These are phyloP conservation scores for Perca schrenkii DNA, from an alignment of 2,113 vertebrate species.

Conservation along the genomic window DNA sequence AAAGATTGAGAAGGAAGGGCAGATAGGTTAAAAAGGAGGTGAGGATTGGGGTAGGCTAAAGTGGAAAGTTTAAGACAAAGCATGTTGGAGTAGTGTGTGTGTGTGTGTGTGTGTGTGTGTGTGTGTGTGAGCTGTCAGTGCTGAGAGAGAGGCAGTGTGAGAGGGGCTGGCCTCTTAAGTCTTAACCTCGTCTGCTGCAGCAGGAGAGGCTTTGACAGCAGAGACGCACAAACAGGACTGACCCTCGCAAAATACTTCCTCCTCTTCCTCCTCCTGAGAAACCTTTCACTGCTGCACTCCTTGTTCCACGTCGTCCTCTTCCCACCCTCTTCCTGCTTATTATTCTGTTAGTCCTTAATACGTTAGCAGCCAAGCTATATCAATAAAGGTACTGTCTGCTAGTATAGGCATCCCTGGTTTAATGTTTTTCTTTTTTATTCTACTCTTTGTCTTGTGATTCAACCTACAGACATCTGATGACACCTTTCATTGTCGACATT, in stretches of 20 bases:
- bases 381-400: neutral
- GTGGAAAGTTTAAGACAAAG: constrained; percentile 66
- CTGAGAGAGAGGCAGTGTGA: constrained; percentile 75
- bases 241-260: constrained; percentile 43
- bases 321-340: constrained; percentile 10
- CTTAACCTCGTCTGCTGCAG: constrained; percentile 76
- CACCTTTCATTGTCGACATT: neutral
- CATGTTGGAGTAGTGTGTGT: constrained; percentile 36
- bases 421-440: too few relatives aligned
- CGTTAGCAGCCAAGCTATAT: neutral
- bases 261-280: constrained; percentile 43
- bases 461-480: neutral
- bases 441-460: neutral
- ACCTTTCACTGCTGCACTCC: constrained; percentile 41
- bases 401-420: neutral
- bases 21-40: constrained; percentile 64
- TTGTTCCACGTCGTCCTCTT: constrained; percentile 40
- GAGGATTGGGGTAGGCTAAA: constrained; percentile 45
- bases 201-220: constrained; percentile 74
- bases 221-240: constrained; percentile 78
- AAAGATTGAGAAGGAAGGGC: constrained; percentile 40
- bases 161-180: constrained; percentile 67
- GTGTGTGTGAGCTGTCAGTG: constrained; percentile 72
- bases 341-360: neutral
- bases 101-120: constrained; percentile 48